Evolutionary conservation across 2,888 invertebrate genomes (phyloP), one percentile per base, ranked within the genome.

Genomic region (Brenthis hecate): DNA sequence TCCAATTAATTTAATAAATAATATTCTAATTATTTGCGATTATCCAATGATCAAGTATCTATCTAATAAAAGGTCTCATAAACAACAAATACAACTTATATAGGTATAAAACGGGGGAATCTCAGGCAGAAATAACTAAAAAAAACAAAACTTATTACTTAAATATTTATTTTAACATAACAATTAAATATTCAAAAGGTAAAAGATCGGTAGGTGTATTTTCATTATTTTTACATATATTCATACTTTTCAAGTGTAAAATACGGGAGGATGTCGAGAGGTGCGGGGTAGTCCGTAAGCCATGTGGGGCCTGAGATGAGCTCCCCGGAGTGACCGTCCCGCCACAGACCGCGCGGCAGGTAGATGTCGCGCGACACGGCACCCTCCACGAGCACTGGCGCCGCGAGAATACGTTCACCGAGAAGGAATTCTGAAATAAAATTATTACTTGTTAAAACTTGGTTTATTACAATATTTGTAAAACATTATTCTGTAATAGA

Each of bases 341-440:
- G 83, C 97, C 97, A 97, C n/a, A 71, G 83, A 0, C 96, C 97
- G 0, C 74, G 81, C 0, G 96, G 96, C n/a, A 96, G 88, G 87
- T 96, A 96, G 54, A 97, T 87, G 81, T 95, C 91, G n/a, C 96
- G 92, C 5, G 87, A 80, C 0, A 81, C 83, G 0, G 94, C 94
- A 0, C 94, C 94, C 79, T 95, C 87, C 61, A 90, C 88, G 43
- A 96, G 71, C 8, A 97, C 94, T 0, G 97, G 97, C 0, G 96
- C 96, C 0, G 95, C 95, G 11, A 97, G 82, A 65, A 96, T 88
- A 58, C 91, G 88, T 77, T 95, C 95, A 0, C 96, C 97, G 2
- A 97, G 90, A 32, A 97, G 88, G 85, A 94, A 97, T 85, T 96
- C 96, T 96, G 87, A 0, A 85, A 70, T 32, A 50, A 11, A n/a